A percentile compares a stretch with the other conserved stretches of the same genome.
phyloP scores from a whole-genome alignment of 2,888 invertebrate genomes.

The Neoascia interrupta region DNA sequence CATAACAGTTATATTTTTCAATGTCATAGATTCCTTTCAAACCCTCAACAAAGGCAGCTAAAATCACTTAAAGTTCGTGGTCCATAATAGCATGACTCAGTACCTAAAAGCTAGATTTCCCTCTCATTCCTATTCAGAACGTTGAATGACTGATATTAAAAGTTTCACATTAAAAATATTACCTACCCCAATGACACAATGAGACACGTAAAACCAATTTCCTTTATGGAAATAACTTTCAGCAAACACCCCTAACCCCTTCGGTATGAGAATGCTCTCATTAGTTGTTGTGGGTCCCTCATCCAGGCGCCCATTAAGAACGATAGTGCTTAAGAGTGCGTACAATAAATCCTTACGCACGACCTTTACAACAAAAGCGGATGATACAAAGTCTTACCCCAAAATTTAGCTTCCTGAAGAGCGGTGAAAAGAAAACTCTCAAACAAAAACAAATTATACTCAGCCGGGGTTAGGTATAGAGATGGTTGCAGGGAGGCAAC shows the following conservation, averaged over 20 bases:
- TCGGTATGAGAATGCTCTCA: background rate
- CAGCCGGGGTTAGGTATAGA: background rate
- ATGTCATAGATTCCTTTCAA: no score
- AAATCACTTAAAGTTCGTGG: no score
- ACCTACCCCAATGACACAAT: background rate
- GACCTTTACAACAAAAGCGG: constrained; percentile 40
- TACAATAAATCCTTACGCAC: constrained; percentile 50
- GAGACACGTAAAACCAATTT: constrained; percentile 37
- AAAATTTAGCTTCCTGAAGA: constrained; percentile 5
- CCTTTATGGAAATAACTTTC: constrained; percentile 46
- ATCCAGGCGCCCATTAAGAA: constrained; percentile 1
- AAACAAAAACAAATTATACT: constrained; percentile 35
- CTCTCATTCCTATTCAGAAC: no score
- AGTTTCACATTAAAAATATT: no score
- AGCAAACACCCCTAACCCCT: background rate
- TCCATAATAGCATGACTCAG: no score
- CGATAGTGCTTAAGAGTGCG: constrained; percentile 3
- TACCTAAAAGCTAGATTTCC: no score
- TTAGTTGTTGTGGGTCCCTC: background rate
- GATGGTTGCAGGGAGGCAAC: no score
- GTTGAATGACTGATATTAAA: background rate
- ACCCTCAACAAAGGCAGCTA: no score
- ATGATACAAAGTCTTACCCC: background rate
- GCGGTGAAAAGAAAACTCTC: background rate
- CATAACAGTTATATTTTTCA: no score